Evolutionary conservation across 2,888 invertebrate genomes (phyloP), one percentile per base, ranked within the genome.

Genomic region (Lamellibrachia satsuma): DNA sequence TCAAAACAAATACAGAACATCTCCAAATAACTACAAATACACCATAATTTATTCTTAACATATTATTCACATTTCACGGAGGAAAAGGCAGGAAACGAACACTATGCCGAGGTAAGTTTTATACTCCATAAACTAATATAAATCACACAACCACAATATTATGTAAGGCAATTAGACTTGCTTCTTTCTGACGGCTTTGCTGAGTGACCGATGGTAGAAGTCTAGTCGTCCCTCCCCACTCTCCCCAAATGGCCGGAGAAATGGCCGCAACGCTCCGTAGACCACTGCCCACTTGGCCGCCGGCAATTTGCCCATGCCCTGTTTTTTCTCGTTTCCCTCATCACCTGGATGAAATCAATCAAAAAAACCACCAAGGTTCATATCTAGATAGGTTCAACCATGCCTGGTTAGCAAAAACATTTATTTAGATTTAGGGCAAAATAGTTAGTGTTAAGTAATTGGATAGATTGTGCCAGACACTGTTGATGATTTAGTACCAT

Each of bases 201-300:
- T 96, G 15, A 96, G 95, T 90, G 96, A 95, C 15, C 96, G 94
- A 93, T 96, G 96, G 93, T 96, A 96, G 94, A 96, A 96, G 94
- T 96, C 96, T 3, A 96, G 94, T 75, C 96, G 93, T 0, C 96
- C 96, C 91, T 96, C 96, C 52, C 95, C 95, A 93, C 96, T 95
- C 93, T 96, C 96, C 0, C 96, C 96, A 93, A 95, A 96, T 0
- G 96, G 96, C 90, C 96, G 94, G 11, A 96, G 94, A 93, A 95
- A 96, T 2, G 96, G 95, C 90, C 95, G 95, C n/a, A 96, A 94
- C 15, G 95, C 95, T n/a, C 94, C 94, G 94, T 95, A 96, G n/a
- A 96, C 95, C 52, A 93, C 93, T 39, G 94, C 94, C 96, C 96
- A 96, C 92, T 95, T 95, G 91, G 94, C 94, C 52, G 96, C 95